These are phyloP conservation scores for Thaumetopoea pityocampa DNA, from an alignment of 1,140 invertebrate genomes.

Conservation along the genomic window DNA sequence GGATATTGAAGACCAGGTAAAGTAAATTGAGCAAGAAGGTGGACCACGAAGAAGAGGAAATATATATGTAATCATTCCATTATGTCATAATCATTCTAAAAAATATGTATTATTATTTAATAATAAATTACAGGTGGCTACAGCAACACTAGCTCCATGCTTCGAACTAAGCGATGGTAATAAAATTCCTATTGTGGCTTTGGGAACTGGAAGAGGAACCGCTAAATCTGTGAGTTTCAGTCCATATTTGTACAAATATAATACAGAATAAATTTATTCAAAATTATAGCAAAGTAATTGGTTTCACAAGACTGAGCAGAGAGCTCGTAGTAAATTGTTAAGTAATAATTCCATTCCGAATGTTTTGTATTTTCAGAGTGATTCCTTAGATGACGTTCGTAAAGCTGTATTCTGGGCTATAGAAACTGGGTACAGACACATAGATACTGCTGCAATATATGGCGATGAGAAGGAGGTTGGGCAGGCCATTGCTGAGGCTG, in stretches of 20 bases:
- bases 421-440: conserved; percentile 56
- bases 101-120: too few relatives aligned
- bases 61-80: too few relatives aligned
- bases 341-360: background rate
- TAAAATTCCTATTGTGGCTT: conserved; percentile 80
- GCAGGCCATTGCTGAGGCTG: conserved; percentile 50
- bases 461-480: conserved; percentile 53
- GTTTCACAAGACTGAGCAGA: too few relatives aligned
- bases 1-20: too few relatives aligned
- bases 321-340: too few relatives aligned
- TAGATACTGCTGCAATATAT: conserved; percentile 58
- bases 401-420: conserved; percentile 52
- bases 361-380: conserved; percentile 27
- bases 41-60: too few relatives aligned
- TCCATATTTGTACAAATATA: background rate
- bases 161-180: conserved; percentile 78
- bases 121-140: conserved; percentile 39
- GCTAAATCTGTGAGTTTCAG: conserved; percentile 38
- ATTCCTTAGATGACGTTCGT: conserved; percentile 40
- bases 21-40: too few relatives aligned
- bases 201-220: conserved; percentile 83
- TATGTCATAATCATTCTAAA: too few relatives aligned
- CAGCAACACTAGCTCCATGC: conserved; percentile 52
- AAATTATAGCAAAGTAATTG: too few relatives aligned
- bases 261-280: conserved; percentile 1